Percentiles rank a stretch among this genome's conserved stretches.
phyloP scores from a whole-genome alignment of 2,888 invertebrate genomes.

The Clistopyga incitator region DNA sequence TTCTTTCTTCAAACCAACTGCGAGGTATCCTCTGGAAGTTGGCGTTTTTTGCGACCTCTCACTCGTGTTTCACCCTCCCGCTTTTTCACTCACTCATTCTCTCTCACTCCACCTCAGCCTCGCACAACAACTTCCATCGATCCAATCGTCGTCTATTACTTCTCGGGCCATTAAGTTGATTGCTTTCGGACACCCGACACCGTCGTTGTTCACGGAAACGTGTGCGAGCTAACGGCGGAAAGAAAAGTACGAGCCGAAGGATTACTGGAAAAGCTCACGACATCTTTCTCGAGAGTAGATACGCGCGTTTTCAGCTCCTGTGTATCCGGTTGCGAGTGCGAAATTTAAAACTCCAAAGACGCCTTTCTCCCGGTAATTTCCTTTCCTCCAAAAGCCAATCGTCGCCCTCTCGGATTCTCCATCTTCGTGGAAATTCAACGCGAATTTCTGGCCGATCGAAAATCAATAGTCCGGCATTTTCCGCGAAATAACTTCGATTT shows the following conservation, averaged over 20 bases:
- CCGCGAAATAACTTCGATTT: background rate
- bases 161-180: conserved; percentile 66
- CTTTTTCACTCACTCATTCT: background rate
- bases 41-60: background rate
- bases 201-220: conserved; percentile 38
- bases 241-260: conserved; percentile 26
- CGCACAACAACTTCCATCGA: conserved; percentile 61
- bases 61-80: background rate
- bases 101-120: background rate
- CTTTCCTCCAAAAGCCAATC: conserved; percentile 21
- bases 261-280: conserved; percentile 53
- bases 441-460: conserved; percentile 46
- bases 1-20: background rate
- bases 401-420: conserved; percentile 41
- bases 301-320: conserved; percentile 10
- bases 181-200: conserved; percentile 64
- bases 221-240: conserved; percentile 18
- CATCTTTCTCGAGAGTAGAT: conserved; percentile 49
- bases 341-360: conserved; percentile 49
- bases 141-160: conserved; percentile 66
- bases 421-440: conserved; percentile 16
- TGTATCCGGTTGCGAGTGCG: conserved; percentile 28
- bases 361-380: background rate
- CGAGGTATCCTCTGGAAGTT: background rate
- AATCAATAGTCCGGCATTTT: conserved; percentile 37